A percentile compares a stretch with the other conserved stretches of the same genome.
Conservation (phyloP, 2,888 invertebrate species). For the Meiosimyza platycephala region DNA sequence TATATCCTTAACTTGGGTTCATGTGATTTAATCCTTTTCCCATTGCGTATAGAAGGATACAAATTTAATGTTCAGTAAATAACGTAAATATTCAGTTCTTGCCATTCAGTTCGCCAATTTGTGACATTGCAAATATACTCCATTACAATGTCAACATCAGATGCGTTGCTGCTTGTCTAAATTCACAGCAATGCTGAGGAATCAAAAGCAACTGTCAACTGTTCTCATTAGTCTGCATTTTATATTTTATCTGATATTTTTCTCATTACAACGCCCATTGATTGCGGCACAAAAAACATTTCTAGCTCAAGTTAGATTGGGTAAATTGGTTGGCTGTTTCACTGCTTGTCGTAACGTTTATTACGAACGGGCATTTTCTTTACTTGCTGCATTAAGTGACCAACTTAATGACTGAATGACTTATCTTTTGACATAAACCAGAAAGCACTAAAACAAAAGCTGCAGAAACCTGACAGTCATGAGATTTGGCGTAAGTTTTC, state of each 20-base stretch:
- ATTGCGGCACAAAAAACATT: conserved; percentile 9
- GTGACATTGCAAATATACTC: not conserved
- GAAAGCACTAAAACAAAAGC: not conserved
- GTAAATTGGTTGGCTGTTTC: not conserved
- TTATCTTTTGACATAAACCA: conserved; percentile 30
- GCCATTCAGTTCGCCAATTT: too few species aligned
- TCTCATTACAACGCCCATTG: conserved; percentile 7
- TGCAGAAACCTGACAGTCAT: too few species aligned
- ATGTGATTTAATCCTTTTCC: not conserved
- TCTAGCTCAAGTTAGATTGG: not conserved
- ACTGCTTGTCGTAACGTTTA: not conserved
- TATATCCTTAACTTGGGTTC: too few species aligned
- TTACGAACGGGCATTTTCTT: conserved; percentile 14
- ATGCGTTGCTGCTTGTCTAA: too few species aligned
- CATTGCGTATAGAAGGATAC: not conserved
- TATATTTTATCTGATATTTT: conserved; percentile 18
- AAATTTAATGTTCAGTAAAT: too few species aligned
- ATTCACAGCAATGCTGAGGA: too few species aligned
- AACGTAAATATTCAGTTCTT: too few species aligned
- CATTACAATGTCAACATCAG: conserved; percentile 18
- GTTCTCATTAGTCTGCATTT: conserved; percentile 11
- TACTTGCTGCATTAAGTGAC: conserved; percentile 27
- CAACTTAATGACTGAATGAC: conserved; percentile 22
- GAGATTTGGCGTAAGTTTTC: too few species aligned
- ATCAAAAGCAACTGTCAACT: conserved; percentile 1